Evolutionary conservation across 2,797 vertebrate species (phyloP).

Genomic region (Acomys russatus): DNA sequence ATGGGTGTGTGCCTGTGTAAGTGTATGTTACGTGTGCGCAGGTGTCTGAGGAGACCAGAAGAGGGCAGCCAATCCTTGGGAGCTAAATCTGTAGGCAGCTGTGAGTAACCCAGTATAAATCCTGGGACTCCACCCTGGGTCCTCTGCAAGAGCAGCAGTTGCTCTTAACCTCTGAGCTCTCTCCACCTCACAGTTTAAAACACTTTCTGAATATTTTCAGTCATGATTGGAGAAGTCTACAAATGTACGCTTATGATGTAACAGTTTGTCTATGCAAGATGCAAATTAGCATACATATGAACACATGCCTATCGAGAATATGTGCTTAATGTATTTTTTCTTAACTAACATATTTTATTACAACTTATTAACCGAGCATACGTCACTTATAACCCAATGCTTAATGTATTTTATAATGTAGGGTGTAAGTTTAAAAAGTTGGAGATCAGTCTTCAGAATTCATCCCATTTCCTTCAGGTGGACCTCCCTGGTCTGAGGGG

Average conservation of each 20-base stretch:
- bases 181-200: background rate
- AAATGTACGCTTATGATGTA: background rate
- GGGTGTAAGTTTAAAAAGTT: background rate
- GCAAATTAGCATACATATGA: background rate
- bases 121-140: background rate
- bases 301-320: background rate
- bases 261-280: background rate
- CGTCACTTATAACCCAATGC: too few relatives aligned
- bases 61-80: background rate
- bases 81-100: background rate
- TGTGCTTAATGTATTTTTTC: too few relatives aligned
- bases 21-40: background rate
- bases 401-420: constrained; percentile 39
- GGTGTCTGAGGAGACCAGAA: background rate
- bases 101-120: too few relatives aligned
- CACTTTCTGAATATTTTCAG: background rate
- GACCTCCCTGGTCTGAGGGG: background rate
- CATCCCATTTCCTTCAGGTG: background rate
- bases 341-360: too few relatives aligned
- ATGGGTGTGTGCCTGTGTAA: background rate
- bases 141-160: background rate
- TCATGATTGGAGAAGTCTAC: background rate
- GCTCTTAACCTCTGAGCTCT: background rate
- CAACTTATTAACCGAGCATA: too few relatives aligned
- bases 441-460: background rate